These are phyloP conservation scores for Casuarius casuarius DNA, from an alignment of 2,113 vertebrate genomes.

Conservation along the genomic window DNA sequence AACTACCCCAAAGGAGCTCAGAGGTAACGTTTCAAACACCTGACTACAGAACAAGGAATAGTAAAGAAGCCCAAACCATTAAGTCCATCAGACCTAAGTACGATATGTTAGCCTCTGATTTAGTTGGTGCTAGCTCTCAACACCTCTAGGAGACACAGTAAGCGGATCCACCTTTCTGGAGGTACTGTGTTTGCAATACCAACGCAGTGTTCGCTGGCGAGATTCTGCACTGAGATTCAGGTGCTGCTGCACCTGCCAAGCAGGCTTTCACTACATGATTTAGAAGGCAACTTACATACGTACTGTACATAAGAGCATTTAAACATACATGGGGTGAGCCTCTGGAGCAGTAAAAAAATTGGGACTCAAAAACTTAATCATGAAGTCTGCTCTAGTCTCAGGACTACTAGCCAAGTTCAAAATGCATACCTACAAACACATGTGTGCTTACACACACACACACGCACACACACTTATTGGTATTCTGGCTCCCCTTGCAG, in stretches of 20 bases:
- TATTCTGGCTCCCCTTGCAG: too few relatives aligned
- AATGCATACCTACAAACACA: not conserved
- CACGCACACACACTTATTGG: not conserved
- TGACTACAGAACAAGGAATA: not conserved
- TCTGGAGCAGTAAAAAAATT: not conserved
- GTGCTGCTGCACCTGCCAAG: not conserved
- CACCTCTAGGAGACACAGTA: not conserved
- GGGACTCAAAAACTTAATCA: not conserved
- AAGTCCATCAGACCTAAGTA: not conserved
- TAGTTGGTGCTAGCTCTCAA: not conserved
- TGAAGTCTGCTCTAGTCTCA: too few relatives aligned
- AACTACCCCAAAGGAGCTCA: not conserved
- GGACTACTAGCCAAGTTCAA: not conserved
- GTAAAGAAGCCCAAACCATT: not conserved
- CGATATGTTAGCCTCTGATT: not conserved
- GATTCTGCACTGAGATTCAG: not conserved
- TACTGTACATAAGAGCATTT: too few relatives aligned
- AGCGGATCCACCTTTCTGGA: not conserved
- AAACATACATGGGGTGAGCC: not conserved
- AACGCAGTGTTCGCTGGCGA: not conserved
- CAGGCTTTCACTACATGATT: fast-evolving
- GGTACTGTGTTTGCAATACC: not conserved
- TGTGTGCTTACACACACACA: not conserved
- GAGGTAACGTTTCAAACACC: not conserved
- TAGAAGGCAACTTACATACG: not conserved